phyloP scores from a whole-genome alignment of 2,797 vertebrate species.

The Varecia variegata region DNA sequence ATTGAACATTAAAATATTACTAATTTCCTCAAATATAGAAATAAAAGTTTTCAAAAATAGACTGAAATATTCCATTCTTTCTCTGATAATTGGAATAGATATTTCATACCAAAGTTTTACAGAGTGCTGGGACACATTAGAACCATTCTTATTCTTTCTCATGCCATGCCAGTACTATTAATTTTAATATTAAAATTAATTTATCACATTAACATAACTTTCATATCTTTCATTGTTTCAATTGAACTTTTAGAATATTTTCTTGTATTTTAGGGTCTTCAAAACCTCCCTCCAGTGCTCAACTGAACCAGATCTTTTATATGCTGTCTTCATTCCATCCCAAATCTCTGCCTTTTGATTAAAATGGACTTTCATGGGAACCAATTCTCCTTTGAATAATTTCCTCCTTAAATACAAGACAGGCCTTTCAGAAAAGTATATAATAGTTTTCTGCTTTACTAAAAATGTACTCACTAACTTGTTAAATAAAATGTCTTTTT shows the following conservation, averaged over 20 bases:
- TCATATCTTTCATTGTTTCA: background rate
- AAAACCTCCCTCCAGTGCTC: background rate
- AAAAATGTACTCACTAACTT: background rate
- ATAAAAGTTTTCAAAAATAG: background rate
- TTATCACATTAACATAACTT: background rate
- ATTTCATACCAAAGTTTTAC: background rate
- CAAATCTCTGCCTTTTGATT: background rate
- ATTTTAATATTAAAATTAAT: conserved; percentile 5
- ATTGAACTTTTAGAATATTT: background rate
- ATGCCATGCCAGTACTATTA: background rate
- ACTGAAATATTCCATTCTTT: background rate
- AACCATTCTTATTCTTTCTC: background rate
- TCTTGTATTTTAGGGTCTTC: background rate
- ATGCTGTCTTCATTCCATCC: background rate
- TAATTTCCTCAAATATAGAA: background rate
- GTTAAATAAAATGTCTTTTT: background rate
- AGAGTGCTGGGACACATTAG: background rate
- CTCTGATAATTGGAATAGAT: background rate
- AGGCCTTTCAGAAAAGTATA: background rate
- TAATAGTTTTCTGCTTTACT: background rate
- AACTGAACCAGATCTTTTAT: background rate
- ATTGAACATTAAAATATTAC: background rate
- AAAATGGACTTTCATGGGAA: background rate
- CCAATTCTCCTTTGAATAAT: background rate
- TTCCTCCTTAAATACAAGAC: background rate